A percentile compares a stretch with the other conserved stretches of the same genome.
These are phyloP conservation scores for Torymus aiolomorphi DNA, from an alignment of 2,888 invertebrate species.

Conservation along the genomic window DNA sequence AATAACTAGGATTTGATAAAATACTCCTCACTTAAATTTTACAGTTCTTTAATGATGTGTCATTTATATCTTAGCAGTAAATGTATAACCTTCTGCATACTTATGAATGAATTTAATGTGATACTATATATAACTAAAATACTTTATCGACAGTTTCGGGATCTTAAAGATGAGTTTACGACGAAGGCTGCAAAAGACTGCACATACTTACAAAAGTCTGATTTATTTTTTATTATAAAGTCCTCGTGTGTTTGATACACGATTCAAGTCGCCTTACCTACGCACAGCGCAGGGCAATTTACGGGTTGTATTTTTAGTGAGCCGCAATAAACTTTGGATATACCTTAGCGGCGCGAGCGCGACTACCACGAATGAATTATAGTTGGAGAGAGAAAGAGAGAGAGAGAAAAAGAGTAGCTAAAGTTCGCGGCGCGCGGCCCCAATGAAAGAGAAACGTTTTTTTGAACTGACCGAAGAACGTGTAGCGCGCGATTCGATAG, in stretches of 20 bases:
- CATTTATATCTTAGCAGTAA: neutral
- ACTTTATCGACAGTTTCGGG: neutral
- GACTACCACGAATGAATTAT: constrained; percentile 36
- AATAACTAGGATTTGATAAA: no score
- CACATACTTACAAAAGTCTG: constrained; percentile 14
- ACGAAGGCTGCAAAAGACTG: neutral
- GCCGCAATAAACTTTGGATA: constrained; percentile 38
- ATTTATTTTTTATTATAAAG: constrained; percentile 46
- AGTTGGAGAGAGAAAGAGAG: neutral
- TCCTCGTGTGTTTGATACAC: constrained; percentile 11
- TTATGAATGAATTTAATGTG: no score
- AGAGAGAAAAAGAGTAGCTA: neutral
- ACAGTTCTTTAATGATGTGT: no score
- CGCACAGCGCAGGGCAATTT: constrained; percentile 24
- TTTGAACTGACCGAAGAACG: neutral
- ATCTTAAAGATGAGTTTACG: neutral
- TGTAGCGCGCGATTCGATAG: neutral
- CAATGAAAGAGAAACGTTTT: constrained; percentile 19
- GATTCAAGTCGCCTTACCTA: constrained; percentile 16
- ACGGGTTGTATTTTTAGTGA: constrained; percentile 39
- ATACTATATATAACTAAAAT: neutral
- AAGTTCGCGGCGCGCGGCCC: neutral
- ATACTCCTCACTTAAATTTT: no score
- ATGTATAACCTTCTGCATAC: no score
- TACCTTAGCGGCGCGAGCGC: constrained; percentile 8